Evolutionary conservation across 1,140 invertebrate species (phyloP).

Genomic region (Zaprionus lachaisei): DNA sequence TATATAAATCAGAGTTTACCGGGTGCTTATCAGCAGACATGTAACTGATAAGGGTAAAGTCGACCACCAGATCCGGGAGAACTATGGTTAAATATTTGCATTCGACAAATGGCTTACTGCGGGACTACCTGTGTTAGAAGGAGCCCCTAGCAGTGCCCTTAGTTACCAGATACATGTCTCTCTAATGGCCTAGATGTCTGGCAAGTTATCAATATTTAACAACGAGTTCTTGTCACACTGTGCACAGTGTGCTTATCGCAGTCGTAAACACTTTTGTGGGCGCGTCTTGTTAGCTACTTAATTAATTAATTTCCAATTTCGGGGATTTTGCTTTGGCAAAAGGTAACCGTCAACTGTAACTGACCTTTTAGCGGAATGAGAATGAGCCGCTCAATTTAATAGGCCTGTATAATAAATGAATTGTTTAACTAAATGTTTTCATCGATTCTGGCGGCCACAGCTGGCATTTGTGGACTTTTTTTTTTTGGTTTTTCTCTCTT

Average conservation of each 20-base stretch:
- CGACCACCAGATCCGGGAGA: not conserved
- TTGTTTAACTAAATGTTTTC: conserved; percentile 52
- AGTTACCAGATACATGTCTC: conserved; percentile 7
- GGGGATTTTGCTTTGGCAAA: conserved; percentile 29
- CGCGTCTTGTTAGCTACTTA: conserved; percentile 33
- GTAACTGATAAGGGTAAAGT: conserved; percentile 23
- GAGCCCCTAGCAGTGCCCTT: conserved; percentile 48
- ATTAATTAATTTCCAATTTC: conserved; percentile 59
- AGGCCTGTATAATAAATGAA: conserved; percentile 70
- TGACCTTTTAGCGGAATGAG: conserved; percentile 60
- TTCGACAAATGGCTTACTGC: conserved; percentile 25
- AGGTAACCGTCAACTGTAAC: conserved; percentile 19
- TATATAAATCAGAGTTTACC: conserved; percentile 24
- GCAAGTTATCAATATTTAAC: conserved; percentile 22
- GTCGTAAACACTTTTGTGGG: conserved; percentile 19
- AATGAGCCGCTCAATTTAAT: conserved; percentile 68
- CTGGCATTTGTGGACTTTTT: conserved; percentile 51
- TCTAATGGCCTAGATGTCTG: conserved; percentile 61
- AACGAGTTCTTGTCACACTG: not conserved
- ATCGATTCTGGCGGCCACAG: conserved; percentile 54
- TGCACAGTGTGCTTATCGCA: conserved; percentile 33
- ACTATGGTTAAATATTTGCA: conserved; percentile 44
- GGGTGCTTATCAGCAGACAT: conserved; percentile 26
- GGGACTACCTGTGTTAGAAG: conserved; percentile 41
- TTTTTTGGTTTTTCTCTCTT: conserved; percentile 15